These are phyloP conservation scores for Rhopalosiphum padi DNA, from an alignment of 1,140 invertebrate genomes.

Conservation along the genomic window DNA sequence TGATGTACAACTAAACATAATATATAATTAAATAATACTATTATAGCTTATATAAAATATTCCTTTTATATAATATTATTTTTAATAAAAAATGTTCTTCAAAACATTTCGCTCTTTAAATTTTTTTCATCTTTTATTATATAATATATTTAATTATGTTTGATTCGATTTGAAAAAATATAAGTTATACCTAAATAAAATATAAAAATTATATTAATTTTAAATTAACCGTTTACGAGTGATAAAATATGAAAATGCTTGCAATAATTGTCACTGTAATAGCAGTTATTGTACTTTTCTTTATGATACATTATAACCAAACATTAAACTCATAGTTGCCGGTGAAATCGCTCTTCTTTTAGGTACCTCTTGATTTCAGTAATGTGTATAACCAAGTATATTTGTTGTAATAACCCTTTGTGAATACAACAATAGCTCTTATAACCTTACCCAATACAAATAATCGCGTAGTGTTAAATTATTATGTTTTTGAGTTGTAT, in stretches of 20 bases:
- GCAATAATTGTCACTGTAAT: not conserved
- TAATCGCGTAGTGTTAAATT: not conserved
- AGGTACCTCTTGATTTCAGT: not conserved
- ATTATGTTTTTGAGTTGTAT: not conserved
- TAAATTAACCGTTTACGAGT: not conserved
- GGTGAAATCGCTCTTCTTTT: not conserved
- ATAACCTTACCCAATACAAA: not conserved
- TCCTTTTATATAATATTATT: too few relatives aligned
- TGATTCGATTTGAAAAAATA: not conserved
- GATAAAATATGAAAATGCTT: not conserved
- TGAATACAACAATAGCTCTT: not conserved
- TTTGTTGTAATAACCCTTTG: conserved; percentile 1
- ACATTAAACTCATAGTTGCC: not conserved
- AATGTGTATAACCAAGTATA: not conserved
- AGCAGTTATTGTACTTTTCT: not conserved
- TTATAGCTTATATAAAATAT: too few relatives aligned
- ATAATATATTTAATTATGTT: not conserved
- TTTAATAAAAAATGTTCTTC: not conserved
- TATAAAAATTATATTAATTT: not conserved
- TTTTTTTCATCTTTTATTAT: not conserved
- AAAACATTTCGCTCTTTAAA: not conserved
- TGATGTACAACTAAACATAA: not conserved
- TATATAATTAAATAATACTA: too few relatives aligned
- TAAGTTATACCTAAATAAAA: not conserved
- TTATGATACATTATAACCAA: not conserved